Conservation (phyloP, 2,113 vertebrate genomes). For the Neopipo cinnamomea region DNA sequence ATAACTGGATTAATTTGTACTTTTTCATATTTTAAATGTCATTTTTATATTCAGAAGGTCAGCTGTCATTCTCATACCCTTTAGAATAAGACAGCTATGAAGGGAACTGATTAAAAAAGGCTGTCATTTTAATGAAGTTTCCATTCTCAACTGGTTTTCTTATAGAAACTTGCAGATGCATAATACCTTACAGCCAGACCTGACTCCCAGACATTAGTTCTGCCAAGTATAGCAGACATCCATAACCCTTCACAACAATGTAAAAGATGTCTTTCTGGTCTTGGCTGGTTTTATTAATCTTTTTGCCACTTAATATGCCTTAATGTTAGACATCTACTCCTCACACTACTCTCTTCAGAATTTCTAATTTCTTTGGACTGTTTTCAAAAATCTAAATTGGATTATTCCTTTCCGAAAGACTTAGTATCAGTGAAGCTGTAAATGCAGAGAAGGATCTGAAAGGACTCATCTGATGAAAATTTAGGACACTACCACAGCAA, state of each 20-base stretch:
- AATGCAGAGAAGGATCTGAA: not conserved
- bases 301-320: not conserved
- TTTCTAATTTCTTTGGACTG: not conserved
- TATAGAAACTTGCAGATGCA: not conserved
- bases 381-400: not conserved
- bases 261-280: not conserved
- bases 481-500: not conserved
- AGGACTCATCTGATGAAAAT: not conserved
- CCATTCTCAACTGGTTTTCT: slow-evolving; percentile 4
- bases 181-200: not conserved
- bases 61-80: slow-evolving; percentile 6
- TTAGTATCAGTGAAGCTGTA: not conserved
- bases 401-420: not conserved
- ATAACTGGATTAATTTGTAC: slow-evolving; percentile 1
- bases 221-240: slow-evolving; percentile 1
- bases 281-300: slow-evolving; percentile 5
- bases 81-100: slow-evolving; percentile 33
- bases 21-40: slow-evolving; percentile 35
- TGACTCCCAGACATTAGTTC: not conserved
- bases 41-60: slow-evolving; percentile 39
- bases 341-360: not conserved
- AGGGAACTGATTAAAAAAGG: not conserved
- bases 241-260: not conserved
- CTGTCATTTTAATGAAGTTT: slow-evolving; percentile 54
- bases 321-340: not conserved